Base-by-base conservation (phyloP, 2,888 invertebrate species). In the Tipula helvola region DNA sequence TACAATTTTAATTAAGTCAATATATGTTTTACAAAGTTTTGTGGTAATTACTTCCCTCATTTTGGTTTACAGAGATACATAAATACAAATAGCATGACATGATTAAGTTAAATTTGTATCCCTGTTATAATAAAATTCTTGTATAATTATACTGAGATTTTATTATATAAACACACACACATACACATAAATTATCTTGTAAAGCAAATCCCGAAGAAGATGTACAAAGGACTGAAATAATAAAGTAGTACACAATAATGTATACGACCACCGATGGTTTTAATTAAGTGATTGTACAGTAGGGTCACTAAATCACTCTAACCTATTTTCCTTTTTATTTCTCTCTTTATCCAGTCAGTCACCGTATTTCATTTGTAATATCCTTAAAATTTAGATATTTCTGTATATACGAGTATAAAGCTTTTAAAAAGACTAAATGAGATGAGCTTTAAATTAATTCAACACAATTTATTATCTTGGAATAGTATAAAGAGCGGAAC, bases 301-400 rank as follows among this genome's bases (percentile, higher is more conserved):
- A 41, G 84, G 36, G 84, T 84, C 84, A 84, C 84, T 84, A 84
- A 84, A 84, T 84, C 84, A 84, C 39, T n/a, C 39, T 39, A 84
- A 84, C 84, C 84, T 39, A 28, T 84, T 84, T 84, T 39, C 3
- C 2, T 39, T n/a, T 52, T 52, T 13, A 84, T 84, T 84, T 84
- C 10, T 84, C n/a, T 39, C 84, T 84, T 2, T 28, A 71, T 71
- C 71, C 28, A 71, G 71, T 71, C 28, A 3, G 28, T 71, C 28
- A 71, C 71, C 10, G 28, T 71, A 28, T 28, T 28, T 71, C 2
- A 18, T 2, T 12, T 12, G 71, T 12, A 71, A 71, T 71, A 28
- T 71, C 18, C 52, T 57, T 57, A 57, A 16, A 28, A 71, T 52
- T 3, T 52, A n/a, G 7, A 41, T 44, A 44, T 44, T 3, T 44